These are phyloP conservation scores for Mesodorylaimus sp. DNA, from an alignment of 2,888 invertebrate species.

Conservation along the genomic window DNA sequence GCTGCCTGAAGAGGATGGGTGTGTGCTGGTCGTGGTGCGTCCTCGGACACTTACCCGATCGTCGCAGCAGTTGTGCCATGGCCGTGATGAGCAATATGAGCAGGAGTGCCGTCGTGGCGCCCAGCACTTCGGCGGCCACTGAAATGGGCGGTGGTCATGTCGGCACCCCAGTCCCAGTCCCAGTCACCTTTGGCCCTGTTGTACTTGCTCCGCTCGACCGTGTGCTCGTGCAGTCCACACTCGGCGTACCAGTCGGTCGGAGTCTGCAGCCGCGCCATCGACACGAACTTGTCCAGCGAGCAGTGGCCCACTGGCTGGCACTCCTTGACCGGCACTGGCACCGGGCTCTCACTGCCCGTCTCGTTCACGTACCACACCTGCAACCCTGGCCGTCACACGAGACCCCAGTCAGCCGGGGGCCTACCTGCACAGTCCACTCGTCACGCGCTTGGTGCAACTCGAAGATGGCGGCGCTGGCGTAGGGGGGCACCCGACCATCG, in stretches of 20 bases:
- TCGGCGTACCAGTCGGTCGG: background rate
- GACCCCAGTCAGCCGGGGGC: too few relatives aligned
- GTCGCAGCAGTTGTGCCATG: too few relatives aligned
- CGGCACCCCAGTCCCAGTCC: too few relatives aligned
- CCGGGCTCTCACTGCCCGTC: background rate
- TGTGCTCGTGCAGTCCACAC: background rate
- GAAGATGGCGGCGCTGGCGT: slow-evolving; percentile 21
- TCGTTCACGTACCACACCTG: background rate
- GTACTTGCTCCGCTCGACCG: background rate
- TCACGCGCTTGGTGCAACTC: slow-evolving; percentile 23
- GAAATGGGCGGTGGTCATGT: too few relatives aligned
- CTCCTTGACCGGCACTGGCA: background rate
- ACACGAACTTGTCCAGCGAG: background rate
- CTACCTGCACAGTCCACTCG: too few relatives aligned
- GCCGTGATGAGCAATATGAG: too few relatives aligned
- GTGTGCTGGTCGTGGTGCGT: too few relatives aligned
- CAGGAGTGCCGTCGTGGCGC: too few relatives aligned
- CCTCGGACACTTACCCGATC: too few relatives aligned
- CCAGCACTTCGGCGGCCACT: too few relatives aligned
- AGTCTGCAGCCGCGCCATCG: background rate
- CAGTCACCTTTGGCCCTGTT: too few relatives aligned
- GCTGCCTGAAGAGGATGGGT: too few relatives aligned
- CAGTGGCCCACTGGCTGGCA: background rate
- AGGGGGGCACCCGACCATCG: slow-evolving; percentile 20
- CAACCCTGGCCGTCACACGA: background rate